These are phyloP conservation scores for Tetrapedia diversipes DNA, from an alignment of 2,888 invertebrate genomes.

Conservation along the genomic window DNA sequence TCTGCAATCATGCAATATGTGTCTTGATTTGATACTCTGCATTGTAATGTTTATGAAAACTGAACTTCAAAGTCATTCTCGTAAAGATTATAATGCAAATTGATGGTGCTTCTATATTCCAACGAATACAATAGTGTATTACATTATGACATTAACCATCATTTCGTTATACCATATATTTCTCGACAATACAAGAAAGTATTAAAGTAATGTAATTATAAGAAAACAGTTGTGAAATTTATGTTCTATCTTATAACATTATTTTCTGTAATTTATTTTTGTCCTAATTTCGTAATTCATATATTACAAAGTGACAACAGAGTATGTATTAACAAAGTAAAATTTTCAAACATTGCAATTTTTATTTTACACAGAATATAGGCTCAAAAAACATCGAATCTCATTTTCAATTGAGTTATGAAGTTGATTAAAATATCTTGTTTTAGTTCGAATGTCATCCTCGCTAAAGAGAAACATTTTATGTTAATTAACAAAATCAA, in stretches of 20 bases:
- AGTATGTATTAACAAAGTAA: too few species aligned
- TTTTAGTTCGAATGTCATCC: background rate
- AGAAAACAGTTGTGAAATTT: constrained; percentile 36
- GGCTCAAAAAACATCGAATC: background rate
- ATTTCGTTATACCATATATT: constrained; percentile 38
- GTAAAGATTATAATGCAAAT: constrained; percentile 26
- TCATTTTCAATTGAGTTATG: background rate
- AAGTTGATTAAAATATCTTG: background rate
- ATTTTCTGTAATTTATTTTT: constrained; percentile 3
- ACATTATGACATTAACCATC: constrained; percentile 32
- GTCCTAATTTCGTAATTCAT: background rate
- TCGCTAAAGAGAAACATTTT: background rate
- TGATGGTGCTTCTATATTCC: constrained; percentile 55
- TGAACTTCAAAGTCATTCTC: background rate
- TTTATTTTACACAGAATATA: background rate
- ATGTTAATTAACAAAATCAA: too few species aligned
- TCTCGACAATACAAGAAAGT: constrained; percentile 53
- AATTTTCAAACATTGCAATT: constrained; percentile 16
- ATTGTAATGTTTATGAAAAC: constrained; percentile 33
- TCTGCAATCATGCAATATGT: constrained; percentile 11
- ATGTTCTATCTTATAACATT: constrained; percentile 22
- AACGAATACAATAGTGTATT: constrained; percentile 51
- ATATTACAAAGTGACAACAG: background rate
- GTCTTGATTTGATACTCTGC: constrained; percentile 12
- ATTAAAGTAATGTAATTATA: constrained; percentile 47